Percentiles rank a stretch among this genome's conserved stretches.
Evolutionary conservation across 2,113 vertebrate species (phyloP).

Genomic region (Menidia beryllina): DNA sequence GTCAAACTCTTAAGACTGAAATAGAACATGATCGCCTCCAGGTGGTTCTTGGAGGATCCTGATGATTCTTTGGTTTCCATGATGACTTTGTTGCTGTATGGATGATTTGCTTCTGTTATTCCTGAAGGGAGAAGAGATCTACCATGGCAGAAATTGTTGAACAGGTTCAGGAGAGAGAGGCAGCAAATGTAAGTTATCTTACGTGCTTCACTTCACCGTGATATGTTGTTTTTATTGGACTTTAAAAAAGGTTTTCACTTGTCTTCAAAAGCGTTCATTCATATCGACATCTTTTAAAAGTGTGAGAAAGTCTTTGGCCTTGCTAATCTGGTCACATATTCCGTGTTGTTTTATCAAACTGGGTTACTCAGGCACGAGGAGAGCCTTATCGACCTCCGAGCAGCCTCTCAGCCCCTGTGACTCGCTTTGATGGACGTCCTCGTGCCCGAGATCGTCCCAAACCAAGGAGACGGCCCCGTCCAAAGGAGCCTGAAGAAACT

Average conservation of each 20-base stretch:
- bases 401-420: constrained; percentile 88
- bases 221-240: too few relatives aligned
- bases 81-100: constrained; percentile 32
- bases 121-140: constrained; percentile 84
- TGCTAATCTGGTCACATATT: neutral
- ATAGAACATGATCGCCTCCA: constrained; percentile 10
- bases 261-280: too few relatives aligned
- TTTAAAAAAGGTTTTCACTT: too few relatives aligned
- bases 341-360: neutral
- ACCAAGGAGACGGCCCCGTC: constrained; percentile 90
- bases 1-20: neutral
- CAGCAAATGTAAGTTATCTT: constrained; percentile 72
- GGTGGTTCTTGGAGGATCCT: neutral
- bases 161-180: constrained; percentile 93
- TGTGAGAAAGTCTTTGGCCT: too few relatives aligned
- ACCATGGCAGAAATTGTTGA: constrained; percentile 95
- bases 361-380: constrained; percentile 73
- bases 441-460: constrained; percentile 91
- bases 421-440: constrained; percentile 88
- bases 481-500: constrained; percentile 88
- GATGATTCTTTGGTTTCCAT: constrained; percentile 19
- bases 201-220: neutral
- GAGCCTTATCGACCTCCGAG: constrained; percentile 84
- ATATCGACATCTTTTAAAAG: too few relatives aligned
- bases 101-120: constrained; percentile 36